Conservation (phyloP, 2,113 vertebrate species). For the Hirundichthys speculiger region DNA sequence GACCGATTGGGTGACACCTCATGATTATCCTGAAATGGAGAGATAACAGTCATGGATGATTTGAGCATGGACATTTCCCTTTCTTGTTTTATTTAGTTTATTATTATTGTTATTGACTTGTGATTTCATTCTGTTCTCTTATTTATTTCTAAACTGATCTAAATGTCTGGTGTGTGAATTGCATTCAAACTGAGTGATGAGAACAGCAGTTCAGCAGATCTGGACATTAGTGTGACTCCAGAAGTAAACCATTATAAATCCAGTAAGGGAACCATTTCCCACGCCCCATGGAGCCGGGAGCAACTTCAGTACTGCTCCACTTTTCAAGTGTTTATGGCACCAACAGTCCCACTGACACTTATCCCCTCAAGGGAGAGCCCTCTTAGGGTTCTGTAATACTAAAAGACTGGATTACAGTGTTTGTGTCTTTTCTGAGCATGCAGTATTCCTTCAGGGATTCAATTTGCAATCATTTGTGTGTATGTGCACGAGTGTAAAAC, state of each 20-base stretch:
- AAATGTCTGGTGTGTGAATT: too few relatives aligned
- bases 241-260: conserved; percentile 5
- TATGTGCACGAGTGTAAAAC: conserved; percentile 11
- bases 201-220: too few relatives aligned
- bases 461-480: conserved; percentile 59
- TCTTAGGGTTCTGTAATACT: conserved; percentile 28
- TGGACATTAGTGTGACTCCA: neutral
- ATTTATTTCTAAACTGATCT: too few relatives aligned
- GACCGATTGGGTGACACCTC: conserved; percentile 73
- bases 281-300: conserved; percentile 32
- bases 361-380: conserved; percentile 13
- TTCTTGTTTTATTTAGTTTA: too few relatives aligned
- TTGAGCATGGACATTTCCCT: too few relatives aligned
- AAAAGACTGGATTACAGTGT: conserved; percentile 26
- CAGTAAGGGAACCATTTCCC: conserved; percentile 53
- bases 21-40: conserved; percentile 64
- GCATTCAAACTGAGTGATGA: too few relatives aligned
- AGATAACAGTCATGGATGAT: too few relatives aligned
- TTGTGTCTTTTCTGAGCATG: conserved; percentile 30
- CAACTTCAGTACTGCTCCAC: conserved; percentile 12
- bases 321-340: conserved; percentile 26
- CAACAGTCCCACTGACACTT: conserved; percentile 17
- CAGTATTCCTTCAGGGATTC: conserved; percentile 43
- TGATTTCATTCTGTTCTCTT: too few relatives aligned
- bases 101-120: too few relatives aligned